These are phyloP conservation scores for Apostichopus californicus DNA, from an alignment of 35 echinoderm and acorn worm genomes.

Conservation along the genomic window DNA sequence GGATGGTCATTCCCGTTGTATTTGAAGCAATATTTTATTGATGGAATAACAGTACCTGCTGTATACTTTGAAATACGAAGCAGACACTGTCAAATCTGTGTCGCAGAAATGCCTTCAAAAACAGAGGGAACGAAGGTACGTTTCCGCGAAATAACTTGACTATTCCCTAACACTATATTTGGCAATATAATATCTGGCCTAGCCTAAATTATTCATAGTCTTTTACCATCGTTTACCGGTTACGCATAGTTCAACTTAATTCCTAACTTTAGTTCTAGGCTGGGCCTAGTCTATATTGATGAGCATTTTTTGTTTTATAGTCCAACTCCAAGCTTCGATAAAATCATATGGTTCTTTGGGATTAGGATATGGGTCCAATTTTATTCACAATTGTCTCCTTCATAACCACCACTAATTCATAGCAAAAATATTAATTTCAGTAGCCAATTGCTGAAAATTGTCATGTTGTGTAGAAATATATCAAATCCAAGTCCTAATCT, in stretches of 20 bases:
- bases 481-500: too few species aligned
- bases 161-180: background rate
- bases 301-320: too few species aligned
- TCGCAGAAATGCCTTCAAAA: constrained; percentile 6
- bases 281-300: background rate
- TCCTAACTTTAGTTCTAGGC: background rate
- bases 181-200: background rate
- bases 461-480: too few species aligned
- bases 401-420: too few species aligned
- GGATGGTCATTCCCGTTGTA: background rate
- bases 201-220: too few species aligned
- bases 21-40: background rate
- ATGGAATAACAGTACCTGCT: background rate
- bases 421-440: too few species aligned
- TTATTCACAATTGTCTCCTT: too few species aligned
- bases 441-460: too few species aligned
- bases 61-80: background rate
- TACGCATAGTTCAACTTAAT: background rate
- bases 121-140: constrained; percentile 10
- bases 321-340: too few species aligned
- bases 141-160: background rate
- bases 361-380: too few species aligned
- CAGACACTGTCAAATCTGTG: background rate
- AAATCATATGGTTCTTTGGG: too few species aligned
- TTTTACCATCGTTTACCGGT: background rate